phyloP scores from a whole-genome alignment of 1,140 invertebrate species.

The Diabrotica virgifera region DNA sequence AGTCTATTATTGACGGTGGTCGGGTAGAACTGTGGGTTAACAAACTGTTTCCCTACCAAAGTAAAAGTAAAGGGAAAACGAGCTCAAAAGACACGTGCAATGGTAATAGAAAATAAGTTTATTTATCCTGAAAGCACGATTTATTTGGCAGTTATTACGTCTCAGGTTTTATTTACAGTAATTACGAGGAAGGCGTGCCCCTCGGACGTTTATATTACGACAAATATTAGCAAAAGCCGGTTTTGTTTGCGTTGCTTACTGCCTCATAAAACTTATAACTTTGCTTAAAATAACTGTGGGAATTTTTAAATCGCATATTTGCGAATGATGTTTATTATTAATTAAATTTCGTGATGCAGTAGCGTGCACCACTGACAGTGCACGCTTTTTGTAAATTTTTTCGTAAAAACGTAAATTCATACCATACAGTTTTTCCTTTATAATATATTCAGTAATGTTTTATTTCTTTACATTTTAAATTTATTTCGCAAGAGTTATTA shows the following conservation, averaged over 20 bases:
- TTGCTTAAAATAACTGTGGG: slow-evolving; percentile 8
- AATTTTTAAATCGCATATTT: background rate
- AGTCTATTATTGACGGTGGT: background rate
- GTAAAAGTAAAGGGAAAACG: too few species aligned
- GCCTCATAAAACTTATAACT: slow-evolving; percentile 19
- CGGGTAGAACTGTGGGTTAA: too few species aligned
- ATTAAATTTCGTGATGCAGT: too few species aligned
- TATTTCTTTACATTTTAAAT: too few species aligned
- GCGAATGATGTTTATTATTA: background rate
- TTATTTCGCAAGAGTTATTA: too few species aligned
- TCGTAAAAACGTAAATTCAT: too few species aligned
- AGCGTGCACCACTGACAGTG: too few species aligned
- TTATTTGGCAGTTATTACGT: slow-evolving; percentile 15
- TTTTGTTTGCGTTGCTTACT: slow-evolving; percentile 9
- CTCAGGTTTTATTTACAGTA: slow-evolving; percentile 14
- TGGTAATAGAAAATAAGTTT: slow-evolving; percentile 11
- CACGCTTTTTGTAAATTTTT: too few species aligned
- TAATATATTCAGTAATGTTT: too few species aligned
- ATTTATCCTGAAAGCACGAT: slow-evolving; percentile 17
- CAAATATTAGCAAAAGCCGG: slow-evolving; percentile 18
- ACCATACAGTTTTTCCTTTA: too few species aligned
- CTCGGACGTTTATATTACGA: slow-evolving; percentile 7
- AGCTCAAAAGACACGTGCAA: slow-evolving; percentile 9
- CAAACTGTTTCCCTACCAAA: too few species aligned
- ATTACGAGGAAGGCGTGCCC: slow-evolving; percentile 17